Conservation (phyloP, 2,888 invertebrate species). For the Hipparchia sbordonii region DNA sequence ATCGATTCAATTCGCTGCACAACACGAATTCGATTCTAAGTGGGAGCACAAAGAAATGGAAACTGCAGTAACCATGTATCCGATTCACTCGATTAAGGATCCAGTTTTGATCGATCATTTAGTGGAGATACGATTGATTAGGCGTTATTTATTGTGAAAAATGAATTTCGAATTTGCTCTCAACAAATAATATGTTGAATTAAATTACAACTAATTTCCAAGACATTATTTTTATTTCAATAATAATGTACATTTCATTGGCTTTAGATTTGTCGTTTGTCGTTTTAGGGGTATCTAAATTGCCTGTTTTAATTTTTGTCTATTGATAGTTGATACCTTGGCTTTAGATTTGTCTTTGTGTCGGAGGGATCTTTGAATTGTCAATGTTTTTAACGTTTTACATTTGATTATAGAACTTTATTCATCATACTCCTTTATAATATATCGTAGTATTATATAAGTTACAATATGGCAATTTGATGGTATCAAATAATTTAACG, state of each 20-base stretch:
- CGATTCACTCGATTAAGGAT: conserved; percentile 25
- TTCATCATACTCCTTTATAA: no score
- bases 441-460: neutral
- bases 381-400: no score
- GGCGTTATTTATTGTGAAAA: conserved; percentile 11
- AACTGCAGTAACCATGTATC: conserved; percentile 10
- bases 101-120: conserved; percentile 39
- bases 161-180: conserved; percentile 15
- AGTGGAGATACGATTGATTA: conserved; percentile 20
- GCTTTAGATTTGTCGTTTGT: no score
- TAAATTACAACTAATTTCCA: neutral
- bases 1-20: conserved; percentile 37
- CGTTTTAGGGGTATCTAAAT: no score
- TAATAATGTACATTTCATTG: neutral
- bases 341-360: no score
- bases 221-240: neutral
- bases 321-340: no score
- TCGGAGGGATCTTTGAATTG: no score
- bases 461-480: neutral
- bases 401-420: no score
- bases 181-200: neutral
- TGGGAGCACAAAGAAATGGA: conserved; percentile 27
- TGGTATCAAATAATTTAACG: neutral
- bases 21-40: conserved; percentile 39
- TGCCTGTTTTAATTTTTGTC: no score